Evolutionary conservation across 1,140 invertebrate species (phyloP).

Genomic region (Vollenhovia emeryi): DNA sequence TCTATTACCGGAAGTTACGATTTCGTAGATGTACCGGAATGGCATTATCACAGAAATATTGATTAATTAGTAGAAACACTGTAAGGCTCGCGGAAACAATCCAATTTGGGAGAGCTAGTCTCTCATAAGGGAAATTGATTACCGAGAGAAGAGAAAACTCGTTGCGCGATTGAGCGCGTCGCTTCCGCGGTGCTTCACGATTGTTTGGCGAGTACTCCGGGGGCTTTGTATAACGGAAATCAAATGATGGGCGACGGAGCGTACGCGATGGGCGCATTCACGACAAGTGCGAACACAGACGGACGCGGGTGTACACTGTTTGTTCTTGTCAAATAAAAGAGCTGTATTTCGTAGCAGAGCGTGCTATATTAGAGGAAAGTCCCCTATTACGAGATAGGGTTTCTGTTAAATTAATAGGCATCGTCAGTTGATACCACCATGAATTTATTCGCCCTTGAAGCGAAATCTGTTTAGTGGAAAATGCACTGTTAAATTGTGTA

Average conservation of each 20-base stretch:
- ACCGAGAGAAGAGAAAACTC: conserved; percentile 70
- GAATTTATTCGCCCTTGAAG: too few species aligned
- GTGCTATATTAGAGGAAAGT: too few species aligned
- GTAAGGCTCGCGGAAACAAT: conserved; percentile 35
- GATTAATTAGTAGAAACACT: background rate
- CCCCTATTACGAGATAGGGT: too few species aligned
- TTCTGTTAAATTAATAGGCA: too few species aligned
- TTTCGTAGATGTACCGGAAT: background rate
- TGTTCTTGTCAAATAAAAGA: background rate
- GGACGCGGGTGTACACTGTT: background rate
- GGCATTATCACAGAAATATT: background rate
- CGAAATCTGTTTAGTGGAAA: too few species aligned
- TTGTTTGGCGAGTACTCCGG: conserved; percentile 17
- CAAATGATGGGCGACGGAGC: conserved; percentile 6
- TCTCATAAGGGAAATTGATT: conserved; percentile 74
- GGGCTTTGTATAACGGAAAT: conserved; percentile 46
- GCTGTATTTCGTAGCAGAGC: background rate
- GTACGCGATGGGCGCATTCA: background rate
- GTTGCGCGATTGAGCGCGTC: conserved; percentile 57
- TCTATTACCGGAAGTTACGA: background rate
- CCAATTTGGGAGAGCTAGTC: conserved; percentile 39
- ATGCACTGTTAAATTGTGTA: too few species aligned
- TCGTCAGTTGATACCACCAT: too few species aligned
- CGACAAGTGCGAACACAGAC: background rate
- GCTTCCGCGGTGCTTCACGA: conserved; percentile 67